Evolutionary conservation across 2,888 invertebrate species (phyloP).

Genomic region (Harpalus rufipes): DNA sequence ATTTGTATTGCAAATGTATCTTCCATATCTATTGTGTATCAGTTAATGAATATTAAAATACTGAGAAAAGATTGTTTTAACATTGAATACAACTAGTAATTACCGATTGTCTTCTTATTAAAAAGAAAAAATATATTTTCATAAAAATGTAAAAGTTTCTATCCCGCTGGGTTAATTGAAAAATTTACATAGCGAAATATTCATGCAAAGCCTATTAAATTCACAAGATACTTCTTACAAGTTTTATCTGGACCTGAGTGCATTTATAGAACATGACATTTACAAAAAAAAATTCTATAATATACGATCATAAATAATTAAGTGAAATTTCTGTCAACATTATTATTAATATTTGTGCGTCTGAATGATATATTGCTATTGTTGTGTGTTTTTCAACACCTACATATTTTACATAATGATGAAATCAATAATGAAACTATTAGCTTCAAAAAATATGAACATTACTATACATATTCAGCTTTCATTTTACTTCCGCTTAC

Average conservation of each 20-base stretch:
- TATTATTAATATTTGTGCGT: conserved; percentile 25
- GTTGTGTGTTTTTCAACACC: conserved; percentile 23
- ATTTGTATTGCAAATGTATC: conserved; percentile 20
- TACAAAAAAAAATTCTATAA: conserved; percentile 27
- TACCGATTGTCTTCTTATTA: conserved; percentile 17
- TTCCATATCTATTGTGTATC: conserved; percentile 9
- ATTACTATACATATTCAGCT: too few species aligned
- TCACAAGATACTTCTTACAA: too few species aligned
- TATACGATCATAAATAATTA: conserved; percentile 6
- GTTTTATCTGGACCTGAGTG: neutral
- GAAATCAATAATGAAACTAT: neutral
- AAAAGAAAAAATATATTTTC: conserved; percentile 22
- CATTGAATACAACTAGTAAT: conserved; percentile 21
- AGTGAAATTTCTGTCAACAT: conserved; percentile 48
- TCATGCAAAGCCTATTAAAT: neutral
- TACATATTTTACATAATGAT: conserved; percentile 3
- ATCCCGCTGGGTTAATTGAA: conserved; percentile 11
- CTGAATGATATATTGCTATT: conserved; percentile 18
- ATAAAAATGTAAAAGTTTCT: conserved; percentile 20
- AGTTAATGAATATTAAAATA: conserved; percentile 24
- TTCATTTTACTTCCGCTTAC: too few species aligned
- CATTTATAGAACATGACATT: conserved; percentile 24
- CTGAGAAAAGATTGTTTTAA: conserved; percentile 25
- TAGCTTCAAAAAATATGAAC: neutral
- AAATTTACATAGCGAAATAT: neutral